Evolutionary conservation across 2,113 vertebrate species (phyloP), one percentile per base, ranked within the genome.

Genomic region (Neodon shergylaensis): DNA sequence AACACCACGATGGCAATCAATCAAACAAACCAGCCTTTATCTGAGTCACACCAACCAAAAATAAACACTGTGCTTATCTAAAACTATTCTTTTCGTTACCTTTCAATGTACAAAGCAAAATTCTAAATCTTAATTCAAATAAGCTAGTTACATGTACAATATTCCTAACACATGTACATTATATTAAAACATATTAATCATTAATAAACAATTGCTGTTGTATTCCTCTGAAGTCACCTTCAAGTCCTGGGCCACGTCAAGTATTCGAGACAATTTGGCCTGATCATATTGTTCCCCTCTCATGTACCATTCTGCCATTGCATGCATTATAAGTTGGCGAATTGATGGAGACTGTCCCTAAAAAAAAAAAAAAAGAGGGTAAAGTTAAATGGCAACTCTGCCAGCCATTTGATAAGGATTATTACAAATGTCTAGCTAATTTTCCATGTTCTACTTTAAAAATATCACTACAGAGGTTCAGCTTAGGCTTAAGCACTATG

Each of bases 291-390:
- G 99, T 93, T 99, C 99, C 92, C 99, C 99, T 98, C 99, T 99
- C 99, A 99, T 99, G 98, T 99, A 99, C 99, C 99, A 99, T 97
- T 99, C 99, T 88, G 99, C 99, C 99, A 99, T 99, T 1, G 99
- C 99, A 98, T 99, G 99, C 99, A 99, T 99, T 97, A 99, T 99
- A 70, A 99, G 99, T 98, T 99, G 99, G 94, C 99, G 99, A 97
- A 99, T 99, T 39, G 99, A 99, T 91, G 99, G 99, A 98, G 99
- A 99, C 98, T 99, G 99, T 95, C 99, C 99, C 99, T 99, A 24
- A 96, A 52, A 94, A 98, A 95, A 97, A 66, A 24, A 96, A 94
- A 98, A 95, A 97, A 22, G 19, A 68, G 82, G 74, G 16, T 13
- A 52, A 70, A 6, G 10, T 83, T 97, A 94, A 79, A 85, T 9